These are phyloP conservation scores for Spatulosminthurus flaviceps DNA, from an alignment of 2,888 invertebrate genomes.

Conservation along the genomic window DNA sequence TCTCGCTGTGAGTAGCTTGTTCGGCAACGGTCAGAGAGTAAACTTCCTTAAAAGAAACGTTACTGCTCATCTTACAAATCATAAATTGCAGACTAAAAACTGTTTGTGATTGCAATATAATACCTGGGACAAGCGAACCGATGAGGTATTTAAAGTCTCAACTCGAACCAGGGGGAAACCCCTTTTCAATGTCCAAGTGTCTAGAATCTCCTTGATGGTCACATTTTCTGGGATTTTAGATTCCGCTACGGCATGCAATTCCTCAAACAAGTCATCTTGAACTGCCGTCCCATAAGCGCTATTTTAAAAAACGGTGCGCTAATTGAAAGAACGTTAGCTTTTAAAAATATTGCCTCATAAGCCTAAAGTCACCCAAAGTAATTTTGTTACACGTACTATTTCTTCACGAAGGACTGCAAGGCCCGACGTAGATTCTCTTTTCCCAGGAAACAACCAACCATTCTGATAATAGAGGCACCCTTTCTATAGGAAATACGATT, in stretches of 20 bases:
- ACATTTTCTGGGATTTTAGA: slow-evolving; percentile 36
- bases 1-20: background rate
- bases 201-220: slow-evolving; percentile 65
- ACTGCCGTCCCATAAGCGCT: slow-evolving; percentile 53
- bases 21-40: background rate
- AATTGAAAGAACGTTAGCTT: too few relatives aligned
- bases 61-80: too few relatives aligned
- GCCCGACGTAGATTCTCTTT: slow-evolving; percentile 51
- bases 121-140: slow-evolving; percentile 34
- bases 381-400: slow-evolving; percentile 46
- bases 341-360: too few relatives aligned
- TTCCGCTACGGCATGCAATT: slow-evolving; percentile 49
- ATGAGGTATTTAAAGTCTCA: background rate
- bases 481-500: slow-evolving; percentile 57
- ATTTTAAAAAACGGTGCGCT: too few relatives aligned
- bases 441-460: slow-evolving; percentile 54
- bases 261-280: slow-evolving; percentile 55
- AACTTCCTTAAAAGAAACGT: slow-evolving; percentile 29
- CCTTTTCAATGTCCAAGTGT: slow-evolving; percentile 67
- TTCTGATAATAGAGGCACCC: slow-evolving; percentile 55
- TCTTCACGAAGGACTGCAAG: slow-evolving; percentile 48
- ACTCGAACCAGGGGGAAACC: slow-evolving; percentile 65
- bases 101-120: background rate
- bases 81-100: too few relatives aligned
- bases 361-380: too few relatives aligned